Percentiles rank a stretch among this genome's conserved stretches.
Evolutionary conservation across 2,888 invertebrate genomes (phyloP).

Genomic region (Drosophila pseudotalamancana): DNA sequence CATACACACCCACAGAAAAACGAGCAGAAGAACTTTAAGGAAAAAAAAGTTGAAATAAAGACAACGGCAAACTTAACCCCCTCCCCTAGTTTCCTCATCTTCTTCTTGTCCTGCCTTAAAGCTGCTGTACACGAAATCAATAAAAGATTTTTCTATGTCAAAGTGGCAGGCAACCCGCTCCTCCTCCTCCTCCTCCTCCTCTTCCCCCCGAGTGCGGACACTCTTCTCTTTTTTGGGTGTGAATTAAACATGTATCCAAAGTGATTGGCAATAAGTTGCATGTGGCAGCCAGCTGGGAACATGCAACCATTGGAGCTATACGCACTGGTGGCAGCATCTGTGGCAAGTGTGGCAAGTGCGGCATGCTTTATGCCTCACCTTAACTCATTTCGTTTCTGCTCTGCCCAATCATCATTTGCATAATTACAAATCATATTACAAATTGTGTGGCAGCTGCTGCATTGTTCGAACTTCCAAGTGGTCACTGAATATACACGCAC

Average conservation of each 20-base stretch:
- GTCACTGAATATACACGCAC: conserved; percentile 14
- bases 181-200: too few relatives aligned
- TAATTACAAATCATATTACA: conserved; percentile 74
- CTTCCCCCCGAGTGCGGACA: fast-evolving
- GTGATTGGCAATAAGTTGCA: conserved; percentile 53
- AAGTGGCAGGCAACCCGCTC: conserved; percentile 41
- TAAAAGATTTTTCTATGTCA: conserved; percentile 71
- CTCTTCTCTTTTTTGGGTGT: conserved; percentile 18
- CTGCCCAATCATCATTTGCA: conserved; percentile 57
- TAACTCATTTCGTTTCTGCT: conserved; percentile 42
- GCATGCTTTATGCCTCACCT: conserved; percentile 25
- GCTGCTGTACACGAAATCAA: conserved; percentile 54
- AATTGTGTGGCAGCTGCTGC: conserved; percentile 35
- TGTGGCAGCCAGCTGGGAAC: conserved; percentile 18
- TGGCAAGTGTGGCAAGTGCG: not conserved
- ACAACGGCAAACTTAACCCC: conserved; percentile 2
- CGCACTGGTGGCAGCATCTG: too few relatives aligned
- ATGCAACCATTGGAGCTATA: not conserved
- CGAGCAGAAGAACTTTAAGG: conserved; percentile 44
- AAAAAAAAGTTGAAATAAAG: conserved; percentile 4
- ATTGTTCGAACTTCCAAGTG: conserved; percentile 38
- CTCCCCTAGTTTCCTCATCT: too few relatives aligned
- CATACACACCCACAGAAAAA: not conserved
- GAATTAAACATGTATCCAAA: conserved; percentile 65
- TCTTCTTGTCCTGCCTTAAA: not conserved